phyloP scores from a whole-genome alignment of 35 echinoderm and acorn worm species.

The Strongylocentrotus purpuratus region DNA sequence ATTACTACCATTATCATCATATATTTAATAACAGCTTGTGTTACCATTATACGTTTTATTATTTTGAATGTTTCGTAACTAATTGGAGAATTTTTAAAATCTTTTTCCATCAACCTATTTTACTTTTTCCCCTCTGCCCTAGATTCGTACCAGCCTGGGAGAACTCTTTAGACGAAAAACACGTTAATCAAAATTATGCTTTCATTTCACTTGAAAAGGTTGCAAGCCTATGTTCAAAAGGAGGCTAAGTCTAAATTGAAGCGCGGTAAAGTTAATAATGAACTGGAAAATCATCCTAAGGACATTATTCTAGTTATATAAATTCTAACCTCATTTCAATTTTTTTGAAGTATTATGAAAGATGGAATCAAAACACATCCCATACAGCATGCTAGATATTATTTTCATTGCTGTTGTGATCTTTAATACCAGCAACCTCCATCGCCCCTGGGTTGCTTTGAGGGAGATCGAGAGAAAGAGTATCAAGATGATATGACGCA shows the following conservation, averaged over 20 bases:
- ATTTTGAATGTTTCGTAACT: no score
- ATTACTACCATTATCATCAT: not conserved
- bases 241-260: not conserved
- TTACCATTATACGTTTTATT: no score
- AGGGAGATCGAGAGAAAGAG: not conserved
- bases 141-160: no score
- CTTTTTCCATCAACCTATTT: no score
- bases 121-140: no score
- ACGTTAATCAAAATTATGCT: no score
- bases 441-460: not conserved
- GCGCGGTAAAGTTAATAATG: not conserved
- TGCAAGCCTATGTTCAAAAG: not conserved
- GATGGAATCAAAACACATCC: not conserved
- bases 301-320: not conserved
- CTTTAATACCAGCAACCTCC: not conserved
- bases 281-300: not conserved
- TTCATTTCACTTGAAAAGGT: no score
- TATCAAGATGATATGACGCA: not conserved
- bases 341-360: not conserved
- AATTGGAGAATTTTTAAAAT: no score
- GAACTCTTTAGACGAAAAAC: no score
- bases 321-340: not conserved
- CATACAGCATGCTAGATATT: not conserved
- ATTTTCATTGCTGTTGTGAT: not conserved
- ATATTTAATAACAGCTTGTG: not conserved